Percentiles rank a stretch among this genome's conserved stretches.
These are phyloP conservation scores for Drosophila nigritarsus DNA, from an alignment of 2,888 invertebrate genomes.

Conservation along the genomic window DNA sequence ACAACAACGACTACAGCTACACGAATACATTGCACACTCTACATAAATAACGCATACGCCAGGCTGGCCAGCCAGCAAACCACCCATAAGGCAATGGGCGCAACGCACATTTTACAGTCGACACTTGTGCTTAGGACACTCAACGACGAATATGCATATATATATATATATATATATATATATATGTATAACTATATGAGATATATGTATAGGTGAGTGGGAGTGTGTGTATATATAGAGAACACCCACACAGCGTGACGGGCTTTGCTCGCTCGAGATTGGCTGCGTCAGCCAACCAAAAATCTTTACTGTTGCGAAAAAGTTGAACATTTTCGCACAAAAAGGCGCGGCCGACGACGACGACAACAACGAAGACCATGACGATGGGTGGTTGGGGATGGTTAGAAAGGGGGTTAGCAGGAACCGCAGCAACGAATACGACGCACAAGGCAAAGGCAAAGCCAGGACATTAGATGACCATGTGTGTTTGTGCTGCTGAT, in stretches of 20 bases:
- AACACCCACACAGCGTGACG: conserved; percentile 49
- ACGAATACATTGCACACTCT: conserved; percentile 29
- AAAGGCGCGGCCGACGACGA: conserved; percentile 71
- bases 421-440: conserved; percentile 39
- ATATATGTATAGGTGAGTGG: conserved; percentile 12
- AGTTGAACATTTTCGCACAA: conserved; percentile 76
- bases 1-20: not conserved
- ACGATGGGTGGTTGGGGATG: conserved; percentile 22
- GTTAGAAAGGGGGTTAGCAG: conserved; percentile 6
- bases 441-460: conserved; percentile 56
- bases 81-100: conserved; percentile 33
- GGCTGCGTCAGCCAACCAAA: conserved; percentile 82
- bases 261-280: conserved; percentile 68
- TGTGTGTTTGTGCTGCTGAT: conserved; percentile 32
- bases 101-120: conserved; percentile 62
- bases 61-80: conserved; percentile 42
- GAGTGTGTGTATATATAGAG: conserved; percentile 17
- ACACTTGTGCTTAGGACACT: conserved; percentile 58
- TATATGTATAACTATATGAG: conserved; percentile 19
- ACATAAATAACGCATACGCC: conserved; percentile 71
- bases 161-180: conserved; percentile 22
- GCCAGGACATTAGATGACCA: conserved; percentile 58
- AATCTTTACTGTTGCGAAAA: conserved; percentile 82
- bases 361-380: conserved; percentile 27
- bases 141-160: conserved; percentile 36